Evolutionary conservation across 1,140 invertebrate species (phyloP), one percentile per base, ranked within the genome.

Genomic region (Dinothrombium tinctorium): DNA sequence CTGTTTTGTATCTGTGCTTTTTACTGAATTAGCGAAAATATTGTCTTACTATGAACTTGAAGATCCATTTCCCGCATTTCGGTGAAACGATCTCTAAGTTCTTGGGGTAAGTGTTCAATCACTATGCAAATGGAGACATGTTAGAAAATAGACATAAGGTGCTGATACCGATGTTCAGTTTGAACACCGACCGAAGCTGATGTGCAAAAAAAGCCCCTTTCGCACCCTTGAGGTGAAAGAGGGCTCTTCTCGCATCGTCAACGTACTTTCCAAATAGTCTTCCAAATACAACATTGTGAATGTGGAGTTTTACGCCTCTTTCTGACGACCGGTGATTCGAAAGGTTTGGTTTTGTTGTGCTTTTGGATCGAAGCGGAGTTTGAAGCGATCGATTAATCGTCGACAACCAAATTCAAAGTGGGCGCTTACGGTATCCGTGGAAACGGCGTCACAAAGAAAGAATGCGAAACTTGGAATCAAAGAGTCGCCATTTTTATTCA

Each of bases 31-130:
- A n/a, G n/a, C n/a, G n/a, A n/a, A n/a, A n/a, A n/a, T n/a, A n/a
- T n/a, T n/a, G n/a, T n/a, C 54, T 56, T 58, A 89, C 82, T 90
- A 65, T 90, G 82, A 52, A 92, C 84, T 55, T 86, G 76, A 49
- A 96, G 67, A 64, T 96, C 90, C 68, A 92, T 72, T 69, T 95
- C 87, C 56, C 89, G 68, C 76, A 96, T 92, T 65, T 94, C 84
- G 31, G 89, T 94, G 52, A 95, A 87, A 49, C 84, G 67, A 56
- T 96, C 87, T 51, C 86, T 69, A 50, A 95, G 65, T 63, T 95
- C 87, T 66, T 92, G 86, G 39, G 89, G 89, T 45, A 96, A 68
- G 63, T 94, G 86, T 61, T 96, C 89, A 54, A 96, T 92, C 74
- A 94, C 84, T 89, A n/a, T n/a, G n/a, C n/a, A n/a, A n/a, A n/a